These are phyloP conservation scores for Philypnodon macrostomus DNA, from an alignment of 2,797 vertebrate species.

Conservation along the genomic window DNA sequence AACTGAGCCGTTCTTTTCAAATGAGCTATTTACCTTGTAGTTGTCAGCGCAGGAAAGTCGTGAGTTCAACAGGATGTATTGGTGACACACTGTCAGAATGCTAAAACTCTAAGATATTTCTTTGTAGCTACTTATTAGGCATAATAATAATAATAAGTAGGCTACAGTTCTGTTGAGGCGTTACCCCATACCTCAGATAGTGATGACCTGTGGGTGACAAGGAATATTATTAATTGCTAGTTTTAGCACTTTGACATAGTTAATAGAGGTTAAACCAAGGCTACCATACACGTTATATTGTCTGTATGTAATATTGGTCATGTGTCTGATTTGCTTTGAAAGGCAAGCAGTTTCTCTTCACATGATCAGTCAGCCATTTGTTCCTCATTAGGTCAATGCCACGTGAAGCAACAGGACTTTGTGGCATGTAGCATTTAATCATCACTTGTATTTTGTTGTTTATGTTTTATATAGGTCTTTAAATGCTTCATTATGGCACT, in stretches of 20 bases:
- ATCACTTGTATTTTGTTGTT: conserved; percentile 42
- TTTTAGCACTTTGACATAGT: too few relatives aligned
- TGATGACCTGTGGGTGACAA: too few relatives aligned
- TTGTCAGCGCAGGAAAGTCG: background rate
- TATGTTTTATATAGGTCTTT: conserved; percentile 47
- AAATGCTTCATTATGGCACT: conserved; percentile 31
- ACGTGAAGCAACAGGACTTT: conserved; percentile 44
- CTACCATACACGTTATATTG: too few relatives aligned
- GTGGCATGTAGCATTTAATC: conserved; percentile 38
- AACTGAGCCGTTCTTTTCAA: background rate
- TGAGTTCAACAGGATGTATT: conserved; percentile 35
- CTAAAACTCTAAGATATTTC: background rate
- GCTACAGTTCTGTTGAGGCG: too few relatives aligned
- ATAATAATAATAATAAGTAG: too few relatives aligned
- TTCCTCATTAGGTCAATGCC: conserved; percentile 54
- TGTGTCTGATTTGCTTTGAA: conserved; percentile 2
- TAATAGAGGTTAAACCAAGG: too few relatives aligned
- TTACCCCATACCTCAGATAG: too few relatives aligned
- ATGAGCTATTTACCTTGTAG: background rate
- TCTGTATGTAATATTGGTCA: too few relatives aligned
- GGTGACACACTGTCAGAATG: background rate
- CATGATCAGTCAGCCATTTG: conserved; percentile 51
- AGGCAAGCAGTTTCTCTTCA: conserved; percentile 36
- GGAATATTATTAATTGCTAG: too few relatives aligned
- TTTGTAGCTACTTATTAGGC: too few relatives aligned